Percentiles rank a stretch among this genome's conserved stretches.
phyloP scores from a whole-genome alignment of 2,113 vertebrate genomes.

The Glaucidium brasilianum region DNA sequence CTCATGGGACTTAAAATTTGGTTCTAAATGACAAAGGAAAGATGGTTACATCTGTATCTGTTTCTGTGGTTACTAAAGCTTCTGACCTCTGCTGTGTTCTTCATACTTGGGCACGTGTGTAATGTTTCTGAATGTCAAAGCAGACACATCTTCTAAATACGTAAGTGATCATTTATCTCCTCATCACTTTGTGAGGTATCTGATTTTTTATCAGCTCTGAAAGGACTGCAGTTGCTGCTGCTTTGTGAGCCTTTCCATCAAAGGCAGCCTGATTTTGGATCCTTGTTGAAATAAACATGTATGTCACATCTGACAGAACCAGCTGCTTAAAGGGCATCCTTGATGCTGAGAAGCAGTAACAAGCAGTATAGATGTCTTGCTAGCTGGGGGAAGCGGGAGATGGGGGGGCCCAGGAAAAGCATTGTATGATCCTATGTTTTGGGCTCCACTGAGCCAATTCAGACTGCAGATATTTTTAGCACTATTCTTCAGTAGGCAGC shows the following conservation, averaged over 20 bases:
- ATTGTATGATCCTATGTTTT: neutral
- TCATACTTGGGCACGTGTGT: neutral
- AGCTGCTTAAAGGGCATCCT: neutral
- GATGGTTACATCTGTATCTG: neutral
- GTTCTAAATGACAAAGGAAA: neutral
- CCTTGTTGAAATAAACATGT: neutral
- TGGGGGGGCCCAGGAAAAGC: neutral
- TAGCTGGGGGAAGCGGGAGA: neutral
- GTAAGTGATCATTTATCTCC: neutral
- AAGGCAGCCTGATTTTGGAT: neutral
- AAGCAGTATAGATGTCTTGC: neutral
- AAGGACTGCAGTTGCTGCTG: neutral
- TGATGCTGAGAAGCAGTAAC: neutral
- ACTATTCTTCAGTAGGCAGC: neutral
- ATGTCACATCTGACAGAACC: neutral
- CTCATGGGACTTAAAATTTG: neutral
- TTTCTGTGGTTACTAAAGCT: neutral
- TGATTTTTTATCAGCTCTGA: neutral
- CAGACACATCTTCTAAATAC: neutral
- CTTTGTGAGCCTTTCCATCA: neutral
- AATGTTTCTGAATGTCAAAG: neutral
- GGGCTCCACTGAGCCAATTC: neutral
- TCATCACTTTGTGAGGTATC: neutral
- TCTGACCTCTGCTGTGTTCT: neutral
- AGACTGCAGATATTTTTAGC: slow-evolving; percentile 26